Conservation (phyloP, 2,113 vertebrate genomes). For the Dicrurus megarhynchus region DNA sequence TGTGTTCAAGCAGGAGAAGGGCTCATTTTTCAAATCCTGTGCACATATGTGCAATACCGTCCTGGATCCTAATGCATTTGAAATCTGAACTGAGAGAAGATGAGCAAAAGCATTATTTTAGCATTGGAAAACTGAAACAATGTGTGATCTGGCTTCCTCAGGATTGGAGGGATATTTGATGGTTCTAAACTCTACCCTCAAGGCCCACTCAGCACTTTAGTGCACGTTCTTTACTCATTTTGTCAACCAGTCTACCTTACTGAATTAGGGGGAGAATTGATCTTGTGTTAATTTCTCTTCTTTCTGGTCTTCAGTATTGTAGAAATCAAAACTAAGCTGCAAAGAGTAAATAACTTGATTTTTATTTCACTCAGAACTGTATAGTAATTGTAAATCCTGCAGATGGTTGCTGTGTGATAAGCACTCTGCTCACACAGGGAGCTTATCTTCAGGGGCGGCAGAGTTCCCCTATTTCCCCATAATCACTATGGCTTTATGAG, state of each 20-base stretch:
- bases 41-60: background rate
- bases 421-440: background rate
- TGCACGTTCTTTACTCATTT: background rate
- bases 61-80: background rate
- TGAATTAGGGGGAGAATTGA: background rate
- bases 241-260: background rate
- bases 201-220: background rate
- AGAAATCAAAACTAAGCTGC: background rate
- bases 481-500: background rate
- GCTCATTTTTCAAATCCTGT: background rate
- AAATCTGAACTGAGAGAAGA: background rate
- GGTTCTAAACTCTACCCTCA: background rate
- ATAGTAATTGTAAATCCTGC: background rate
- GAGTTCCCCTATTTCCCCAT: background rate
- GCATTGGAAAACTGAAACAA: background rate
- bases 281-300: background rate
- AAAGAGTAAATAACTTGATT: background rate
- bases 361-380: background rate
- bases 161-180: background rate
- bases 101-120: background rate
- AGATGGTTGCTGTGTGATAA: background rate
- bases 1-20: background rate
- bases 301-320: background rate
- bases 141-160: background rate
- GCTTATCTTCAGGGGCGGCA: background rate